A percentile compares a stretch with the other conserved stretches of the same genome.
Conservation (phyloP, 2,797 vertebrate genomes). For the Trachurus trachurus region DNA sequence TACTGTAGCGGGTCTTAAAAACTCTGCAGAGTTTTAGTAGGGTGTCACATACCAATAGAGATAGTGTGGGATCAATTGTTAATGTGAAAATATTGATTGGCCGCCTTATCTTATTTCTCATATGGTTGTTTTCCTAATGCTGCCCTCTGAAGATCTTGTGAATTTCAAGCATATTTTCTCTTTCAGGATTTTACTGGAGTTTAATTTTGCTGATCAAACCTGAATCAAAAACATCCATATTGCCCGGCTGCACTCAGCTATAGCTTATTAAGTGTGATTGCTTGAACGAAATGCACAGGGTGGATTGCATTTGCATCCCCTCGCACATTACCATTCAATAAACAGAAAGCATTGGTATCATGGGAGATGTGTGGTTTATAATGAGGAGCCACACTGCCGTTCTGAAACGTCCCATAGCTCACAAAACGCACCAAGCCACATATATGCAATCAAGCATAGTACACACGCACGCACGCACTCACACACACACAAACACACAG, state of each 20-base stretch:
- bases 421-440: slow-evolving; percentile 62
- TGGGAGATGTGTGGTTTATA: slow-evolving; percentile 77
- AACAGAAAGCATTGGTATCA: slow-evolving; percentile 75
- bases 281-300: slow-evolving; percentile 64
- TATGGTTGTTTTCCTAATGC: neutral
- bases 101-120: neutral
- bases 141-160: slow-evolving; percentile 8
- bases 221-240: slow-evolving; percentile 58
- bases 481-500: slow-evolving; percentile 12
- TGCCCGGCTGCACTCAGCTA: slow-evolving; percentile 45
- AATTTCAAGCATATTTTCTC: slow-evolving; percentile 25
- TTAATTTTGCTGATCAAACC: slow-evolving; percentile 51
- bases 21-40: neutral
- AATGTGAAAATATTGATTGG: slow-evolving; percentile 15
- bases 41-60: neutral
- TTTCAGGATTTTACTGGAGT: slow-evolving; percentile 36
- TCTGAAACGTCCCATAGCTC: slow-evolving; percentile 67
- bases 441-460: slow-evolving; percentile 58
- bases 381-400: slow-evolving; percentile 73
- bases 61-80: slow-evolving; percentile 9
- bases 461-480: slow-evolving; percentile 6
- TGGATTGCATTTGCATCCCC: slow-evolving; percentile 71
- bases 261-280: slow-evolving; percentile 74
- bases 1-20: neutral
- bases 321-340: slow-evolving; percentile 80